A percentile compares a stretch with the other conserved stretches of the same genome.
Evolutionary conservation across 2,797 vertebrate genomes (phyloP).

Genomic region (Pyrocephalus nanus): DNA sequence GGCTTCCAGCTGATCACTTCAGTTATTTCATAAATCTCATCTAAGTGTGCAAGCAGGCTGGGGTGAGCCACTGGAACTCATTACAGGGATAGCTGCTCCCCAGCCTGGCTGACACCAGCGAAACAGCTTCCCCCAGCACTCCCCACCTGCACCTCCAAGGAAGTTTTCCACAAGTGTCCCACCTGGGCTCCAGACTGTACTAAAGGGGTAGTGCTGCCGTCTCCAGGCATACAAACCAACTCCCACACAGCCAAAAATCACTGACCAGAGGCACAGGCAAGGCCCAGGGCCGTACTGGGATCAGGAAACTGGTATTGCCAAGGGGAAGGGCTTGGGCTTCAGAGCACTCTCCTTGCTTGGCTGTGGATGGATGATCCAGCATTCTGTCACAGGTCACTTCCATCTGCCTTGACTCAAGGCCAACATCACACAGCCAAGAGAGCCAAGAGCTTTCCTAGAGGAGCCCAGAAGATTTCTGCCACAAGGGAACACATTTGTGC

Average conservation of each 20-base stretch:
- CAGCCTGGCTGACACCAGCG: background rate
- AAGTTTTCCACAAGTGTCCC: background rate
- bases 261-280: background rate
- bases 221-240: background rate
- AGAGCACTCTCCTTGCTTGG: slow-evolving; percentile 26
- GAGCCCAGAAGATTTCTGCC: background rate
- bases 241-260: background rate
- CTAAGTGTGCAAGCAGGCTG: background rate
- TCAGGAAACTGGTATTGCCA: background rate
- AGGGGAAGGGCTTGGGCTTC: background rate
- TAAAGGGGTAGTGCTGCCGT: background rate
- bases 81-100: background rate
- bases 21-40: background rate
- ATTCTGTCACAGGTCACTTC: slow-evolving; percentile 2
- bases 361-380: background rate
- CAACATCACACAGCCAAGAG: background rate
- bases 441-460: slow-evolving; percentile 33
- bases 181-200: background rate
- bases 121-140: background rate
- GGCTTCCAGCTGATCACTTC: background rate
- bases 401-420: slow-evolving; percentile 23
- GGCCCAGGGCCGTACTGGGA: background rate
- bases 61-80: background rate
- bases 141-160: background rate
- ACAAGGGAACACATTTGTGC: background rate